Base-by-base conservation (phyloP, 2,888 invertebrate species). In the Idaea straminata region DNA sequence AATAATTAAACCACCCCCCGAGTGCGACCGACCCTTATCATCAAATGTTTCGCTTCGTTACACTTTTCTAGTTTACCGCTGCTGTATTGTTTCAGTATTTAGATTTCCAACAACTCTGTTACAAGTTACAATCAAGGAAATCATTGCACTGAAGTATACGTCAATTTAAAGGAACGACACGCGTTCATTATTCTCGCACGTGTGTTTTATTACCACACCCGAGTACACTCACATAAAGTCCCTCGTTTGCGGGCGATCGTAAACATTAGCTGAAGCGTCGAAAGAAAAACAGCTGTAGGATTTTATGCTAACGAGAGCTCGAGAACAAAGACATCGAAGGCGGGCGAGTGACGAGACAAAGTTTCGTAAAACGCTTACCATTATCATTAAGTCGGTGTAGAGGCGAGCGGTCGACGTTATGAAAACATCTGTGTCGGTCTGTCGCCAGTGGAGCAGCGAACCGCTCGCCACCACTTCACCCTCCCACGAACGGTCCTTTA, bases 301-400 rank as follows among this genome's bases (percentile, higher is more conserved):
- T 67, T 70, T 68, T 66, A 71, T 72, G 70, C 66, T 67, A 72
- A 72, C 68, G 66, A 57, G 47, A 60, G 63, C 59, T 61, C 47
- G 59, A 10, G 63, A 13, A 60, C 60, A 66, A 61, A 69, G 66
- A 64, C 62, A 25, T 64, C 57, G 60, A 69, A 68, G 10, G 36
- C 36, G 36, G 10, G 36, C 10, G 36, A 66, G 62, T 64, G 65
- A 65, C 63, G 38, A 67, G 60, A 65, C 58, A 61, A 72, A 71
- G 65, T 67, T 64, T 63, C 35, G 47, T 47, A 10, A 38, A 57
- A 38, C 64, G 80, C 85, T 86, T 68, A 91, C 92, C 91, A 91
- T 85, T 69, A 92, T 89, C 86, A 90, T 87, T 63, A 92, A 77
- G 73, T 91, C 91, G 0, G 87, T 85, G 64, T 88, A 87, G 15